phyloP scores from a whole-genome alignment of 2,113 vertebrate species.

The Muscicapa adusta region DNA sequence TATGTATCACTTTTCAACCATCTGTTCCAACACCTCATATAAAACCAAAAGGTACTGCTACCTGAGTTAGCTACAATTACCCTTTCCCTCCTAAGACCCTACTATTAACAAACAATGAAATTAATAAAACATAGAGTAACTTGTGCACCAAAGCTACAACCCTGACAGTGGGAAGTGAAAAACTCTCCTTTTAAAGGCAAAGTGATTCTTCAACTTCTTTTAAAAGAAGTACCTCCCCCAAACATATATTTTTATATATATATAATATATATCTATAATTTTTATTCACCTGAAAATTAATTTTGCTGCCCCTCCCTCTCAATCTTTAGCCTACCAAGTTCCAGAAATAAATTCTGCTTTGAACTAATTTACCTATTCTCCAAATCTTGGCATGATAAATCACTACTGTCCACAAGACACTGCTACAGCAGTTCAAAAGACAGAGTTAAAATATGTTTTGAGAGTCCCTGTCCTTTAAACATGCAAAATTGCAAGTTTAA shows the following conservation, averaged over 20 bases:
- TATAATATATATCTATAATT: too few species aligned
- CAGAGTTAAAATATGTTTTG: not conserved
- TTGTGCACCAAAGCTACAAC: not conserved
- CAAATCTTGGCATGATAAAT: not conserved
- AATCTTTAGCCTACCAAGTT: not conserved
- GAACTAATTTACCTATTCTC: not conserved
- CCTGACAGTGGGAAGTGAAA: not conserved
- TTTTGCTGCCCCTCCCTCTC: not conserved
- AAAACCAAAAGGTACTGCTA: not conserved
- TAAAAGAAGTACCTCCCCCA: not conserved
- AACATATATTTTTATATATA: too few species aligned
- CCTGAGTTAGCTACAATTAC: not conserved
- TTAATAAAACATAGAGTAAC: not conserved
- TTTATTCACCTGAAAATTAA: not conserved
- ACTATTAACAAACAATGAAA: not conserved
- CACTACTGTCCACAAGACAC: not conserved
- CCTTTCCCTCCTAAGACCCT: not conserved
- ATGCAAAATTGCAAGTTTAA: not conserved
- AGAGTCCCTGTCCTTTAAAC: not conserved
- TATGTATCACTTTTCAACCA: not conserved
- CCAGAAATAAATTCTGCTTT: not conserved
- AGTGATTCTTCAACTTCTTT: not conserved
- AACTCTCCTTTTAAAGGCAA: not conserved
- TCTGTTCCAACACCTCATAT: not conserved
- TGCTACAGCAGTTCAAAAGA: not conserved